Percentiles rank a stretch among this genome's conserved stretches.
Conservation (phyloP, 2,797 vertebrate species). For the Clangula hyemalis region DNA sequence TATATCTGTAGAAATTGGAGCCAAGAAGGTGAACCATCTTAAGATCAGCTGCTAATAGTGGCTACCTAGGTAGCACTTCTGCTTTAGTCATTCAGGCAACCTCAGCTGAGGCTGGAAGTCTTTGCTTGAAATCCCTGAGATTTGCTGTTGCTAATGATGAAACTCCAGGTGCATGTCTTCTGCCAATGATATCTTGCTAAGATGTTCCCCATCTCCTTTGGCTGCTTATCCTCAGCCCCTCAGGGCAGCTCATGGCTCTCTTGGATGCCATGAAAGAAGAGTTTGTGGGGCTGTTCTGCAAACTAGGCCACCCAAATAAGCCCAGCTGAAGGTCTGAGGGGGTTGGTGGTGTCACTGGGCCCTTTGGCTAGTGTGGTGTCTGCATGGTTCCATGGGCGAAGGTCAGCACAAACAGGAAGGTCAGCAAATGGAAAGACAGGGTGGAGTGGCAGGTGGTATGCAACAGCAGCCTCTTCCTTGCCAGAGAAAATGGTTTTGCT, state of each 20-base stretch:
- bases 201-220: neutral
- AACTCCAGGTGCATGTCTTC: neutral
- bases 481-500: neutral
- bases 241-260: neutral
- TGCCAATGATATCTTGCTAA: fast-evolving
- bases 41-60: neutral
- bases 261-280: neutral
- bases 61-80: neutral
- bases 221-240: neutral
- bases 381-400: neutral
- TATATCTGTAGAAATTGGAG: neutral
- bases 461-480: neutral
- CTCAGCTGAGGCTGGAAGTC: neutral
- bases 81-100: neutral
- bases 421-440: neutral
- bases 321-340: neutral
- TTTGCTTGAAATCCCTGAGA: neutral
- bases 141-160: neutral
- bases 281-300: neutral
- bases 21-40: neutral
- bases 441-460: neutral
- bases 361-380: neutral
- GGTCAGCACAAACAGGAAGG: neutral
- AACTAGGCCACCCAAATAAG: neutral
- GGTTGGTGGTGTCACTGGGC: neutral